These are phyloP conservation scores for Pantelozetes paolii DNA, from an alignment of 2,888 invertebrate species.

Conservation along the genomic window DNA sequence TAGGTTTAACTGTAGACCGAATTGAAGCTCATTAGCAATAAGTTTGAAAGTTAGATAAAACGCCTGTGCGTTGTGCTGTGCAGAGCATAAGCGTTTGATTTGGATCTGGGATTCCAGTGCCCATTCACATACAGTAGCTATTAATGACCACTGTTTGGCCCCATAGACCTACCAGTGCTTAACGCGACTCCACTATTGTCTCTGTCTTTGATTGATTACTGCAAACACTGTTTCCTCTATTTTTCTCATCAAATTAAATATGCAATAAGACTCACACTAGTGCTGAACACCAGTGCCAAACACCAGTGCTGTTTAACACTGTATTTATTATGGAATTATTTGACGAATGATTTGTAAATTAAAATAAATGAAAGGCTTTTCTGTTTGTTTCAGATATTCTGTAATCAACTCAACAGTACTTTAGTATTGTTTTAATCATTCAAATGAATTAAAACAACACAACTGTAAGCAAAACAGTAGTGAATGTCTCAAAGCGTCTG, in stretches of 20 bases:
- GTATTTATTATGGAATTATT: background rate
- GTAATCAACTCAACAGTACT: background rate
- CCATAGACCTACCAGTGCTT: too few species aligned
- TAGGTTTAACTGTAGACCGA: conserved; percentile 30
- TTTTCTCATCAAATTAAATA: conserved; percentile 3
- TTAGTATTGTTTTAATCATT: conserved; percentile 26
- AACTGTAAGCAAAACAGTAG: background rate
- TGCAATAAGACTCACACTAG: conserved; percentile 12
- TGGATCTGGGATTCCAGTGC: background rate
- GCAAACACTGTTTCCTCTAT: background rate
- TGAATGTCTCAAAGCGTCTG: background rate
- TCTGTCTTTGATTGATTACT: conserved; percentile 23
- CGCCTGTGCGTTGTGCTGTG: too few species aligned
- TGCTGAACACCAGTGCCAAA: background rate
- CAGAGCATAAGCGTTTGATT: conserved; percentile 28
- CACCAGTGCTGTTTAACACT: conserved; percentile 16
- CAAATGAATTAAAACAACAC: background rate
- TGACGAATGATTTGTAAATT: background rate
- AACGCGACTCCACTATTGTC: background rate
- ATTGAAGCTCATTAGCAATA: conserved; percentile 37
- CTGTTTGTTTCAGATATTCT: background rate
- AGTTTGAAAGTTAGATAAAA: conserved; percentile 32
- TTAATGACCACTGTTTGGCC: conserved; percentile 17
- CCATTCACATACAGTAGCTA: background rate
- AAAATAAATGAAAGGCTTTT: conserved; percentile 1